Conservation (phyloP, 2,113 vertebrate species). For the Mormyrus lacerda region DNA sequence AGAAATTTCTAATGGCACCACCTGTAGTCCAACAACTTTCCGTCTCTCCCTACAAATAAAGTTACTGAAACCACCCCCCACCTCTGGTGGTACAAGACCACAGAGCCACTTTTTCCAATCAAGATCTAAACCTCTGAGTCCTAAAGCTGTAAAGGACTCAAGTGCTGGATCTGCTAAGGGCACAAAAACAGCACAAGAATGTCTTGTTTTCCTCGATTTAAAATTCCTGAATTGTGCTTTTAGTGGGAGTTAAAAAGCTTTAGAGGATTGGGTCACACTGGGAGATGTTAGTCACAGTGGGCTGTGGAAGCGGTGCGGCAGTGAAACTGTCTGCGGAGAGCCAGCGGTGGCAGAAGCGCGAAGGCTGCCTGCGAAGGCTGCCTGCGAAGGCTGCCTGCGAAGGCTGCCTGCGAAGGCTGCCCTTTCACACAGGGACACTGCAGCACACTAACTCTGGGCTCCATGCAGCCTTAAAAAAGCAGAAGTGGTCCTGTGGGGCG, state of each 20-base stretch:
- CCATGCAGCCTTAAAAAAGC: not conserved
- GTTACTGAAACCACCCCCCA: not conserved
- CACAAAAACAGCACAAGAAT: not conserved
- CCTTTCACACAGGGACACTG: not conserved
- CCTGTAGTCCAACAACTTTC: not conserved
- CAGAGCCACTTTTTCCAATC: not conserved
- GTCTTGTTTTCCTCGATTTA: not conserved
- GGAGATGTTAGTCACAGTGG: not conserved
- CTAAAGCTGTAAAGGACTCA: not conserved
- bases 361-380: not conserved
- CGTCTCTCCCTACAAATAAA: not conserved
- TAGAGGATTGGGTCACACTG: not conserved
- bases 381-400: not conserved
- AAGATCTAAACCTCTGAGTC: not conserved
- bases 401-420: no score
- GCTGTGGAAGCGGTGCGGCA: not conserved
- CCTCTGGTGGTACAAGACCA: not conserved
- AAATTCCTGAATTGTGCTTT: not conserved
- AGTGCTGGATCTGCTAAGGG: not conserved
- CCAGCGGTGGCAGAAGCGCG: not conserved
- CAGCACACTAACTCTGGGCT: not conserved
- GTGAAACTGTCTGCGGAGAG: not conserved
- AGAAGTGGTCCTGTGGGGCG: not conserved
- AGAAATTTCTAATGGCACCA: not conserved
- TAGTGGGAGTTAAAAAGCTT: not conserved